Base-by-base conservation (phyloP, 2,113 vertebrate genomes). In the Ciconia maguari region DNA sequence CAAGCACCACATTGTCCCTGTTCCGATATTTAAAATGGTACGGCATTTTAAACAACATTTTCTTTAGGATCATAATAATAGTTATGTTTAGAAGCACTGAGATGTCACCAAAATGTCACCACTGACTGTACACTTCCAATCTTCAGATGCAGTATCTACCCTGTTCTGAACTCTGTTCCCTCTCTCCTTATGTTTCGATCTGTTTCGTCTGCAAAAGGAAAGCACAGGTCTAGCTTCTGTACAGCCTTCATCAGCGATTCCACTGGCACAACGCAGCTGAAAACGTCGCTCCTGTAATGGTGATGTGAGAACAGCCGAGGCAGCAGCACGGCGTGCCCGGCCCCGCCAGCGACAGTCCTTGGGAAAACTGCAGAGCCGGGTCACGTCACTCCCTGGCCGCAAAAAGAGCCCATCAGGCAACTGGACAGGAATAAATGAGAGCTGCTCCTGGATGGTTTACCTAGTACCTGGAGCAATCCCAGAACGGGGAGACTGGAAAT, bases 251-350 rank as follows among this genome's bases (percentile, higher is more conserved):
- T 1, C 83, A 62, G 64, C 2, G 12, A 48, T 14, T 11, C 46
- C 55, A 8, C 17, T 2, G 6, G 80, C 25, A 5, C 49, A 44
- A 6, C n/a, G 85, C 66, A 30, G 61, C 54, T 62, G 34, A 16
- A 24, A 24, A 12, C 9, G 0, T 4, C 29, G 27, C 34, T 70
- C 11, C 2, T 2, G 48, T 9, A 6, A 11, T 0, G 27, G 14
- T 2, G 22, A 48, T 1, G 36, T 27, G 65, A 21, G 18, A 58
- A 8, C 7, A 42, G 51, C 44, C 38, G 8, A 12, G n/a, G 11
- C 6, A 4, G 22, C 25, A 30, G 32, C 34, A 9, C 0, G 1
- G 29, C 44, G 38, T 7, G 24, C 14, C 30, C 52, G 16, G 46
- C 21, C 15, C 42, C 46, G 16, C 19, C 29, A 32, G 68, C 42